These are phyloP conservation scores for Lydus trimaculatus DNA, from an alignment of 2,888 invertebrate genomes.

Conservation along the genomic window DNA sequence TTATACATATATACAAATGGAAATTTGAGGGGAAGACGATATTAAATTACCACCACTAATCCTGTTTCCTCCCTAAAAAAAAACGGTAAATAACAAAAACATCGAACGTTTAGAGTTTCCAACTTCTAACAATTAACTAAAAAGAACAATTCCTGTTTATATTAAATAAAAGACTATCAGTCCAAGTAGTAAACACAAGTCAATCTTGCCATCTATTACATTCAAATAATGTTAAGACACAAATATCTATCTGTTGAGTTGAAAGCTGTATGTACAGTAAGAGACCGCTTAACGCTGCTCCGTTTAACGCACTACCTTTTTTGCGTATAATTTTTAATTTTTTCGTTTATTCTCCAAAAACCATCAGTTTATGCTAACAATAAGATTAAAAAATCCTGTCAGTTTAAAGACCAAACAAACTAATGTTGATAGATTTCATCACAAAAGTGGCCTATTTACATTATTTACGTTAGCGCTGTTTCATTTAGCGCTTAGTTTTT, in stretches of 20 bases:
- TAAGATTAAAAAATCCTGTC: no score
- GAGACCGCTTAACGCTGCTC: no score
- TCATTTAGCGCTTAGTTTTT: no score
- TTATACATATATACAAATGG: conserved; percentile 35
- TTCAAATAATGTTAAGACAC: neutral
- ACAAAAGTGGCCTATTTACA: no score
- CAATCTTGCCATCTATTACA: conserved; percentile 18
- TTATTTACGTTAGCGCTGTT: no score
- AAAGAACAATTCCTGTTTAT: conserved; percentile 27
- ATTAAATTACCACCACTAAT: conserved; percentile 40
- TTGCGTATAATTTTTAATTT: no score
- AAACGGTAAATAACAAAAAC: conserved; percentile 10
- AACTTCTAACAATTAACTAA: neutral
- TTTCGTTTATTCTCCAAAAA: no score
- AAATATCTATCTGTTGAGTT: conserved; percentile 2
- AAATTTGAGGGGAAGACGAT: conserved; percentile 37
- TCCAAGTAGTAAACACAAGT: conserved; percentile 28
- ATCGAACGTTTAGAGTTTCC: conserved; percentile 7
- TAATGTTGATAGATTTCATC: no score
- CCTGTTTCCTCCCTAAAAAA: conserved; percentile 7
- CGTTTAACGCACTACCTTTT: no score
- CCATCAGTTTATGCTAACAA: no score
- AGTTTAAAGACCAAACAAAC: no score
- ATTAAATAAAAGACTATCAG: conserved; percentile 33
- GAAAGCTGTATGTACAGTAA: no score